Percentiles rank a stretch among this genome's conserved stretches.
These are phyloP conservation scores for Lepus americanus DNA, from an alignment of 2,113 vertebrate species.

Conservation along the genomic window DNA sequence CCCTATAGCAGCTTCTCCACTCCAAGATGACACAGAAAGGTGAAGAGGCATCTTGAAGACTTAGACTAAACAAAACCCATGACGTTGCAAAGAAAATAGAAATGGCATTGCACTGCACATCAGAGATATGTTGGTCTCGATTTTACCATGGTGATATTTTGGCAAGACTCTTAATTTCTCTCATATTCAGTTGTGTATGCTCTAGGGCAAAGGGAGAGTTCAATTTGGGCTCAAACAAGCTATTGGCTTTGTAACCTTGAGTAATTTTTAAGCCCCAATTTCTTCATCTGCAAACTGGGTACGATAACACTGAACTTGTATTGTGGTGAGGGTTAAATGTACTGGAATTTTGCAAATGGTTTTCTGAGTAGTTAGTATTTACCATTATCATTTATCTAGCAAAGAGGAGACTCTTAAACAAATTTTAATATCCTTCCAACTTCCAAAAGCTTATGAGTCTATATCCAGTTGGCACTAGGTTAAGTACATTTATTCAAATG, in stretches of 20 bases:
- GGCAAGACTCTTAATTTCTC: slow-evolving; percentile 40
- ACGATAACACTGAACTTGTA: background rate
- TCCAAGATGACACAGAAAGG: background rate
- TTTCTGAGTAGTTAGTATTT: background rate
- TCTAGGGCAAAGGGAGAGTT: background rate
- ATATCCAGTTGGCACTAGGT: slow-evolving; percentile 12
- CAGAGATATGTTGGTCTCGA: background rate
- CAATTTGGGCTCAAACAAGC: background rate
- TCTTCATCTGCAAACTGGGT: slow-evolving; percentile 21
- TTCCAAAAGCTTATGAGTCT: background rate
- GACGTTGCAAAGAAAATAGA: slow-evolving; percentile 20
- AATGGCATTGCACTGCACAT: background rate
- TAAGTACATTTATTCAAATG: slow-evolving; percentile 27
- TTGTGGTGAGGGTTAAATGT: background rate
- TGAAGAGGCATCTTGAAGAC: background rate
- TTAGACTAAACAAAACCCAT: slow-evolving; percentile 5
- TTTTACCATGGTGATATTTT: slow-evolving; percentile 25
- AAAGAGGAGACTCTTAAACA: slow-evolving; percentile 4
- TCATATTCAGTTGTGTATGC: background rate
- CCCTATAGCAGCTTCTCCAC: background rate
- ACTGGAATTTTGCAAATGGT: slow-evolving; percentile 20
- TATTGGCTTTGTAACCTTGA: background rate
- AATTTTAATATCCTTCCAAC: slow-evolving; percentile 21
- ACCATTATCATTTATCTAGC: slow-evolving; percentile 26
- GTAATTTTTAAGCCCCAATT: slow-evolving; percentile 30